Evolutionary conservation across 2,888 invertebrate genomes (phyloP).

Genomic region (Euzetes globulus): DNA sequence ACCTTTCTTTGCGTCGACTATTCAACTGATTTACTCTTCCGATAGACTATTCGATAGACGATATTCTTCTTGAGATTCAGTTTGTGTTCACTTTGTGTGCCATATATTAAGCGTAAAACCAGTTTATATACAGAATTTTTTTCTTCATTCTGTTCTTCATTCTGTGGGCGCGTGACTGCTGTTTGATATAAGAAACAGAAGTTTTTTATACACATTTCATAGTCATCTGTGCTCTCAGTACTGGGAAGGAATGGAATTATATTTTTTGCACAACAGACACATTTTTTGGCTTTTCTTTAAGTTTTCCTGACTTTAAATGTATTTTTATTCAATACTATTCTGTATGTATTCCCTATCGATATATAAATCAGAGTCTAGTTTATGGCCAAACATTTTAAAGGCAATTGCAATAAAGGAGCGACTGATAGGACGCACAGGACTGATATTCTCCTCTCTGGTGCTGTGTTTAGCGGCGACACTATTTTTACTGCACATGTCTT

Average conservation of each 20-base stretch:
- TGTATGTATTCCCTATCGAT: neutral
- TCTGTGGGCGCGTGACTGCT: constrained; percentile 18
- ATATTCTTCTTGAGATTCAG: too few species aligned
- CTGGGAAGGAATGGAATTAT: neutral
- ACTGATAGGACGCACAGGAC: neutral
- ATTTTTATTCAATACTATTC: neutral
- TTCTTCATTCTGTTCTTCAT: neutral
- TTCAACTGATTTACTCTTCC: too few species aligned
- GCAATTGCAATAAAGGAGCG: neutral
- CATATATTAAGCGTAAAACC: constrained; percentile 8
- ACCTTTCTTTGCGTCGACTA: too few species aligned
- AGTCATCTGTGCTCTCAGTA: neutral
- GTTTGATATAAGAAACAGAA: constrained; percentile 7
- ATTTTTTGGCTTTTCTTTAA: neutral
- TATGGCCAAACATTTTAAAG: constrained; percentile 24
- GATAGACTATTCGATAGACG: too few species aligned
- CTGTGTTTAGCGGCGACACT: neutral
- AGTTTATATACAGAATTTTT: neutral
- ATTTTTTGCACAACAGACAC: constrained; percentile 3
- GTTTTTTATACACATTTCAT: neutral
- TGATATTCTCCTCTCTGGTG: neutral
- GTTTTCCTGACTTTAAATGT: neutral
- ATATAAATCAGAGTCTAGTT: constrained; percentile 5
- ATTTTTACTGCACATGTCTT: constrained; percentile 22
- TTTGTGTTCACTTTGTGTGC: neutral